These are phyloP conservation scores for Zaprionus kolodkinae DNA, from an alignment of 1,140 invertebrate genomes.

Conservation along the genomic window DNA sequence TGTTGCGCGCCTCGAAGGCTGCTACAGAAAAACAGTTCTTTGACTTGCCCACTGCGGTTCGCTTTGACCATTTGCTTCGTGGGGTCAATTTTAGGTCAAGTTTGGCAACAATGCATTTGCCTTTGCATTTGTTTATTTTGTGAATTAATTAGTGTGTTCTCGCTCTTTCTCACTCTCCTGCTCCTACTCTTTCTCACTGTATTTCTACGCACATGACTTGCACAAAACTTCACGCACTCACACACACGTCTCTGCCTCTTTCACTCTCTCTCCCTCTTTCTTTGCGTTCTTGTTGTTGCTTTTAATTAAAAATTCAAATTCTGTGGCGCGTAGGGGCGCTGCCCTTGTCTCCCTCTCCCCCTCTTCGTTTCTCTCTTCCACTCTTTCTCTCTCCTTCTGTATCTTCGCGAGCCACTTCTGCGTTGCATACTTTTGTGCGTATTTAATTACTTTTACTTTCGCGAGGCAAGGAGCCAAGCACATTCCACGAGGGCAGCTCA, in stretches of 20 bases:
- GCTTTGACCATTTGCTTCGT: conserved; percentile 17
- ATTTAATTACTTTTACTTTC: conserved; percentile 53
- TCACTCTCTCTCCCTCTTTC: neutral
- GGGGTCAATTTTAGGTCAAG: conserved; percentile 34
- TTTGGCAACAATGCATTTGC: conserved; percentile 29
- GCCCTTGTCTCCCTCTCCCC: neutral
- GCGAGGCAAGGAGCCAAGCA: neutral
- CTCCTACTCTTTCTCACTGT: neutral
- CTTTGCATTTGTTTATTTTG: conserved; percentile 36
- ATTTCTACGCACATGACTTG: conserved; percentile 2
- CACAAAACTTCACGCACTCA: conserved; percentile 2
- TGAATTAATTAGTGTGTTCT: conserved; percentile 55
- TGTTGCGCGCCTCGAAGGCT: conserved; percentile 52
- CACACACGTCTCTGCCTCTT: neutral
- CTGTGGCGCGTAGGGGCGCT: conserved; percentile 21
- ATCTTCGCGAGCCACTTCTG: neutral
- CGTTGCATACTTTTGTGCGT: conserved; percentile 17
- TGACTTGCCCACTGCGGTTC: conserved; percentile 39
- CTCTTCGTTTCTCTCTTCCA: neutral
- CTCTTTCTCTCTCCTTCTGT: neutral
- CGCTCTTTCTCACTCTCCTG: neutral
- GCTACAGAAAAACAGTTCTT: conserved; percentile 32
- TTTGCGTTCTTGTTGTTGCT: conserved; percentile 32
- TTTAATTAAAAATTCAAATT: conserved; percentile 64
- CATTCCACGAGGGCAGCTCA: neutral